Evolutionary conservation across 2,888 invertebrate species (phyloP).

Genomic region (Masnerella sp.): DNA sequence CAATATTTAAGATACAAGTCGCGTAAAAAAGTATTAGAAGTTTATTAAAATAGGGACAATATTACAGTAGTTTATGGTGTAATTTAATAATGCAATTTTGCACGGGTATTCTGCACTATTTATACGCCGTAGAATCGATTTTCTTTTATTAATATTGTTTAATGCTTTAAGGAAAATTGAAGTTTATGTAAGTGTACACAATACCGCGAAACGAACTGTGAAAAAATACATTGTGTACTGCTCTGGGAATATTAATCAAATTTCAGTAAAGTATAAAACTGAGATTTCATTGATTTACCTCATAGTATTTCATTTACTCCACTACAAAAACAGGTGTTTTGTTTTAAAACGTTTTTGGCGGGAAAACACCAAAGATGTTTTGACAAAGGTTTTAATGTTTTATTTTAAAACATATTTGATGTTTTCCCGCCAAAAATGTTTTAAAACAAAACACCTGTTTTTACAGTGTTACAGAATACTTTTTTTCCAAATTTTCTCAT

Average conservation of each 20-base stretch:
- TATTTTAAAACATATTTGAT: too few species aligned
- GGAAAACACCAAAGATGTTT: too few species aligned
- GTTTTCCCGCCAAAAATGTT: too few species aligned
- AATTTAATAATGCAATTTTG: conserved; percentile 19
- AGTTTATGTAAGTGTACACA: not conserved
- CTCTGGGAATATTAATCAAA: not conserved
- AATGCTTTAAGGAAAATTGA: not conserved
- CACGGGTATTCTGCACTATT: not conserved
- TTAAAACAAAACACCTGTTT: too few species aligned
- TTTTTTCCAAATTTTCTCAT: too few species aligned
- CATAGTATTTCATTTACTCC: too few species aligned
- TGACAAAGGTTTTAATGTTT: too few species aligned
- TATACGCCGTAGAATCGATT: conserved; percentile 1
- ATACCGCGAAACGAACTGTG: not conserved
- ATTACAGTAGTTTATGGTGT: not conserved
- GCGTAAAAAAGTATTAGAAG: not conserved
- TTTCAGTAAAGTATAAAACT: conserved; percentile 2
- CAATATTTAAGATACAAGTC: conserved; percentile 1
- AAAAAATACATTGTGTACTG: not conserved
- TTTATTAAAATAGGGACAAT: not conserved
- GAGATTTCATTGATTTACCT: too few species aligned
- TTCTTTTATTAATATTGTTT: conserved; percentile 9
- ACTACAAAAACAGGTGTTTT: too few species aligned
- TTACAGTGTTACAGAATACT: too few species aligned
- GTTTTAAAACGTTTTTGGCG: too few species aligned